Conservation (phyloP, 2,113 vertebrate species). For the Litocranius walleri region DNA sequence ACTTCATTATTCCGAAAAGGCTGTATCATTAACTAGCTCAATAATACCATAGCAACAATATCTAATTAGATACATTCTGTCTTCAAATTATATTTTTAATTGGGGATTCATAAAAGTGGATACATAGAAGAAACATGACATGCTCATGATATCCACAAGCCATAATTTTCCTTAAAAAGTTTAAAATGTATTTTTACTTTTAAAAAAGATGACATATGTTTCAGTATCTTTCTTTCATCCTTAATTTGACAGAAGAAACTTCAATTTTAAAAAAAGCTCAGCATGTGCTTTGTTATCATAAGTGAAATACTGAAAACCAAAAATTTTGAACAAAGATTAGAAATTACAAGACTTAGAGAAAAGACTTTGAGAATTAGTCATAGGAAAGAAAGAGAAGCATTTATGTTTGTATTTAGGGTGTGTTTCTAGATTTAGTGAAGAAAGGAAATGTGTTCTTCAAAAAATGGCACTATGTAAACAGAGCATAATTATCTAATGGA, state of each 20-base stretch:
- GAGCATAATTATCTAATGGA: not conserved
- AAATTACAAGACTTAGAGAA: not conserved
- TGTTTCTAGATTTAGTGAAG: not conserved
- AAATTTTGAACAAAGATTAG: conserved; percentile 29
- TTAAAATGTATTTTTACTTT: not conserved
- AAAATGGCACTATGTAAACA: not conserved
- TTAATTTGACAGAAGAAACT: not conserved
- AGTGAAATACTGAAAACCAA: not conserved
- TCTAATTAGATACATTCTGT: conserved; percentile 1
- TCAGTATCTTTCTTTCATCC: not conserved
- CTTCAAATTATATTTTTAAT: conserved; percentile 42
- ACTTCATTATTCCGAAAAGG: conserved; percentile 23
- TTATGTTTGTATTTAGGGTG: not conserved
- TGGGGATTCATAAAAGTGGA: not conserved
- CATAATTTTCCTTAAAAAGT: not conserved
- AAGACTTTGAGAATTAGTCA: not conserved
- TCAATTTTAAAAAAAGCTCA: conserved; percentile 18
- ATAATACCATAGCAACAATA: conserved; percentile 31
- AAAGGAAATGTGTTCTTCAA: conserved; percentile 11
- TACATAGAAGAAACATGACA: not conserved
- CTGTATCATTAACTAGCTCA: conserved; percentile 10
- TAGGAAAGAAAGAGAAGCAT: not conserved
- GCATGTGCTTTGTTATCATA: conserved; percentile 8
- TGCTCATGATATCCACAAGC: conserved; percentile 9
- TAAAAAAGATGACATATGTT: not conserved